Base-by-base conservation (phyloP, 2,113 vertebrate species). In the Cnemophilus loriae region DNA sequence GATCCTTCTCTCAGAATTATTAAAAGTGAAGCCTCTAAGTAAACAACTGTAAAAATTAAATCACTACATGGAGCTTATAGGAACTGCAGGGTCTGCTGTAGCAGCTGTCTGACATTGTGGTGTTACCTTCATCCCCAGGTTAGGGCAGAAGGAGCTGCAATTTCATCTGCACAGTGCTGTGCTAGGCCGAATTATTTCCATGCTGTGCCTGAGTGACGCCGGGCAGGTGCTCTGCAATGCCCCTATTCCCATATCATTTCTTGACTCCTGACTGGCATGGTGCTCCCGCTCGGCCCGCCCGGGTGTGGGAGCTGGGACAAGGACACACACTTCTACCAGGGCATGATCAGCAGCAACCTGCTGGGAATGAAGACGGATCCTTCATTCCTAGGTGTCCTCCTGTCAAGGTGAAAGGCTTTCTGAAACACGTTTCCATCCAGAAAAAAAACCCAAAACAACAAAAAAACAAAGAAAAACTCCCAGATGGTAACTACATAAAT, bases 41-140 rank as follows among this genome's bases (percentile, higher is more conserved):
- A 93, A 96, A 94, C n/a, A 94, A 69, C 64, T 77, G 50, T 67
- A 91, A 92, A 91, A 95, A 84, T 91, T 82, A 84, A 92, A 95
- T 19, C 16, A 18, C 41, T 75, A 7, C 22, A 23, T 13, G 37
- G 39, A 37, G 35, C 30, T 89, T 67, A 63, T 4, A 49, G 63
- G 68, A 77, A 57, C 49, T 1, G 0, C 71, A 57, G 49, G 17
- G 23, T 81, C 80, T 92, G 64, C 68, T 74, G 32, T 33, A 69
- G 55, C 71, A 90, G 71, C 59, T 83, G n/a, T 32, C 63, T 5
- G 4, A 77, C 21, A 5, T 11, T 49, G 37, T 49, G 53, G 22
- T 4, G 0, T 73, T 80, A 23, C 20, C 37, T 74, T 67, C 64
- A n/a, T 16, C 32, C 35, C 23, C 57, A 68, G 11, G 20, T 53